Evolutionary conservation across 2,888 invertebrate species (phyloP), one percentile per base, ranked within the genome.

Genomic region (Serripes groenlandicus): DNA sequence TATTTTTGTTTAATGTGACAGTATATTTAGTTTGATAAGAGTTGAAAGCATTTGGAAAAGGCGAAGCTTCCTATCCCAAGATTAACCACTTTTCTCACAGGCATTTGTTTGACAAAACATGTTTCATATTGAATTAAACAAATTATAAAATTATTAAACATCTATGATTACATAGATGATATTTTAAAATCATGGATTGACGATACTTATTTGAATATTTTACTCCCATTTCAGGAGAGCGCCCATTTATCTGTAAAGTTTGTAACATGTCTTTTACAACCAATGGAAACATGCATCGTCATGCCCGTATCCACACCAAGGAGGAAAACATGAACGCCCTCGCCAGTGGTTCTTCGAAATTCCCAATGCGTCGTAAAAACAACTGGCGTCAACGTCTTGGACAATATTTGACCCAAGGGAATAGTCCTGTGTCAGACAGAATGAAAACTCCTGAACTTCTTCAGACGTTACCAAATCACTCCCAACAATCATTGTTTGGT

Each of bases 201-300:
- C n/a, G n/a, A 49, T 18, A 49, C 49, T 49, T 49, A 18, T 49
- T 49, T 49, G 9, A 49, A n/a, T n/a, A n/a, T n/a, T n/a, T n/a
- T n/a, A n/a, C n/a, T 58, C 26, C 18, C 2, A 35, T 84, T 91
- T 18, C 90, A 94, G 97, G 97, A 23, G 97, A 97, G 92, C 95
- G 97, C 15, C 97, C 97, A 2, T 97, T 97, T 94, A 96, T 96
- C 91, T 97, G 97, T 94, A 96, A 96, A 91, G 96, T 96, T 90
- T 97, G 97, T 94, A 96, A 96, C 76, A 96, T 97, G 94, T 96
- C 97, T 56, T 97, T 97, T 94, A 97, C 97, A 49, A 97, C 97
- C 21, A 97, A 97, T 94, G 97, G 97, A 34, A 97, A 97, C 94
- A 97, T 97, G 97, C 97, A 97, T 93, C 95, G 97, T 54, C 97